Base-by-base conservation (phyloP, 2,113 vertebrate genomes). In the Bubalus kerabau region DNA sequence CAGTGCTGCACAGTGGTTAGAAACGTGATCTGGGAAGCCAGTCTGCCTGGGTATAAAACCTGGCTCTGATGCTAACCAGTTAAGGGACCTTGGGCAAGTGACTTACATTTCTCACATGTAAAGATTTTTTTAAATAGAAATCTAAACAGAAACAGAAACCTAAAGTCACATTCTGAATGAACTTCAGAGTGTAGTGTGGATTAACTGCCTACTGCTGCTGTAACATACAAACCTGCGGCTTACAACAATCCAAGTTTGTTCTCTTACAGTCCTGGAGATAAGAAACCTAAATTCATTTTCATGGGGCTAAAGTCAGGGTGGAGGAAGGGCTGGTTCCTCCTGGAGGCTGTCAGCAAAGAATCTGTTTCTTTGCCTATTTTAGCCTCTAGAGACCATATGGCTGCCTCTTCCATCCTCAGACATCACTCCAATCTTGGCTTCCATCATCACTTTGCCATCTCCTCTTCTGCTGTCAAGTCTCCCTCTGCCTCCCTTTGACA, bases 211-310 rank as follows among this genome's bases (percentile, higher is more conserved):
- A 28, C 7, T 52, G 60, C 62, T 83, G 23, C 52, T 62, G 6
- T 30, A 54, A 89, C 4, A 83, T 46, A 91, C 5, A 60, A 56
- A 86, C 6, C 16, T 43, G 32, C 32, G 24, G 40, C 64, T 89
- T n/a, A 26, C 3, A 74, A 76, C 24, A 89, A 60, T 5, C 89
- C 48, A 46, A 15, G 43, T 40, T 21, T 30, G 14, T 52, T 76
- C 12, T 89, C 67, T 54, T 90, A 11, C 9, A 67, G 71, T 46
- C 54, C 57, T 30, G 8, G 23, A 81, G 9, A 3, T 50, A 13
- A 93, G 86, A 92, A 95, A 43, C 21, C 80, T 12, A n/a, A 86
- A 78, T 24, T 87, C 23, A 50, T 11, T 82, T 67, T 74, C 52
- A 13, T 1, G 7, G 30, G 7, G 8, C 2, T 74, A 23, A 50